Evolutionary conservation across 2,797 vertebrate genomes (phyloP).

Genomic region (Phoebastria nigripes): DNA sequence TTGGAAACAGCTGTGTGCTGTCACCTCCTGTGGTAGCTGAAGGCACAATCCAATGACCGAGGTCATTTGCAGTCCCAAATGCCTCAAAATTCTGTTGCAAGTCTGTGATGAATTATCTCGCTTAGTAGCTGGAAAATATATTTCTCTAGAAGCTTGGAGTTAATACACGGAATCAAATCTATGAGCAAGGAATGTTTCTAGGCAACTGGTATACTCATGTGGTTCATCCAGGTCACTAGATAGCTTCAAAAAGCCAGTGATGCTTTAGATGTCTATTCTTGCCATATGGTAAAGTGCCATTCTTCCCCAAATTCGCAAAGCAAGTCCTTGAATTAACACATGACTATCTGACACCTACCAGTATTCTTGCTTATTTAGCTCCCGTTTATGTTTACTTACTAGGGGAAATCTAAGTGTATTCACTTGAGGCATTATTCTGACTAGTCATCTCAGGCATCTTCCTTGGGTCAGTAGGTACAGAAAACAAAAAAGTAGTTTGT

Average conservation of each 20-base stretch:
- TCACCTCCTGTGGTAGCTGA: conserved; percentile 7
- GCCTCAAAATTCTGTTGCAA: not conserved
- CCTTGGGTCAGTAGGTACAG: not conserved
- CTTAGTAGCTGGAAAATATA: not conserved
- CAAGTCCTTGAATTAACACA: not conserved
- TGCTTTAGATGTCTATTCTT: conserved; percentile 13
- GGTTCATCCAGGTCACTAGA: conserved; percentile 32
- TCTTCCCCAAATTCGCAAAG: not conserved
- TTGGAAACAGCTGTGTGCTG: not conserved
- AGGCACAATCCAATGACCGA: not conserved
- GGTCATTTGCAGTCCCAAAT: not conserved
- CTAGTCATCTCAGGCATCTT: not conserved
- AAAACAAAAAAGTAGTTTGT: not conserved
- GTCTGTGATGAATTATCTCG: not conserved
- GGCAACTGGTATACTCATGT: conserved; percentile 24
- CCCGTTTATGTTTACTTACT: not conserved
- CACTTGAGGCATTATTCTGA: not conserved
- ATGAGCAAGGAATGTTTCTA: conserved; percentile 37
- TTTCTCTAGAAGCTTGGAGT: conserved; percentile 6
- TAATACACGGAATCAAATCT: not conserved
- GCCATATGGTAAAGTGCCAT: conserved; percentile 17
- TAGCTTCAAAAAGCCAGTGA: conserved; percentile 7
- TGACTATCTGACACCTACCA: not conserved
- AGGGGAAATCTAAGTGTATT: not conserved
- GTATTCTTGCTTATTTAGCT: not conserved